Evolutionary conservation across 2,888 invertebrate species (phyloP).

Genomic region (Pseudanteris insignis): DNA sequence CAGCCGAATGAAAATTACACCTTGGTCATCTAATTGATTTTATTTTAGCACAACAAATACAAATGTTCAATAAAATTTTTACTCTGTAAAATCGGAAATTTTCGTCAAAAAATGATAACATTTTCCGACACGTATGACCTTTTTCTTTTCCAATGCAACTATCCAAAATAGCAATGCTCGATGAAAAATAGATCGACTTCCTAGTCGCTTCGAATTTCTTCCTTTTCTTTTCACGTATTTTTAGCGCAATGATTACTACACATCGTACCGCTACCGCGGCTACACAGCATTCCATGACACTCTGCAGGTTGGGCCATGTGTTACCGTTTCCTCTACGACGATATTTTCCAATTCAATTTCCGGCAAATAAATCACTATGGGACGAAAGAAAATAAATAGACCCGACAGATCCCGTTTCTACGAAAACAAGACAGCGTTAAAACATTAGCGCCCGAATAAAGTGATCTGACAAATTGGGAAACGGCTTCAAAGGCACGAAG

Average conservation of each 20-base stretch:
- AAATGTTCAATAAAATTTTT: too few species aligned
- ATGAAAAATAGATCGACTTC: too few species aligned
- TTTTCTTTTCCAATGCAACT: too few species aligned
- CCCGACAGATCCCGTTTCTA: slow-evolving; percentile 25
- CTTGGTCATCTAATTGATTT: too few species aligned
- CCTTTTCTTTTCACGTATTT: background rate
- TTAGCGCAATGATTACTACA: background rate
- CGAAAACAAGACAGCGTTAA: slow-evolving; percentile 30
- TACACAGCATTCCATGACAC: slow-evolving; percentile 16
- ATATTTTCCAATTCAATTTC: slow-evolving; percentile 39
- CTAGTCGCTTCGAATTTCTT: slow-evolving; percentile 7
- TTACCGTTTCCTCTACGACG: slow-evolving; percentile 17
- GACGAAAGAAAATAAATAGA: slow-evolving; percentile 33
- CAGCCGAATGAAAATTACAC: too few species aligned
- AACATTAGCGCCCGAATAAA: slow-evolving; percentile 20
- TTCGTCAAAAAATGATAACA: too few species aligned
- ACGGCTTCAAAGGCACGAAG: too few species aligned
- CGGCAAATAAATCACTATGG: slow-evolving; percentile 28
- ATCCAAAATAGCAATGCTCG: too few species aligned
- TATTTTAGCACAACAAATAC: too few species aligned
- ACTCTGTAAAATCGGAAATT: too few species aligned
- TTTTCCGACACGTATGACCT: too few species aligned
- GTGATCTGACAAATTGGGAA: slow-evolving; percentile 18
- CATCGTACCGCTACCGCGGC: background rate
- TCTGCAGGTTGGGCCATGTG: slow-evolving; percentile 38